A percentile compares a stretch with the other conserved stretches of the same genome.
These are phyloP conservation scores for Sitta europaea DNA, from an alignment of 2,113 vertebrate genomes.

Conservation along the genomic window DNA sequence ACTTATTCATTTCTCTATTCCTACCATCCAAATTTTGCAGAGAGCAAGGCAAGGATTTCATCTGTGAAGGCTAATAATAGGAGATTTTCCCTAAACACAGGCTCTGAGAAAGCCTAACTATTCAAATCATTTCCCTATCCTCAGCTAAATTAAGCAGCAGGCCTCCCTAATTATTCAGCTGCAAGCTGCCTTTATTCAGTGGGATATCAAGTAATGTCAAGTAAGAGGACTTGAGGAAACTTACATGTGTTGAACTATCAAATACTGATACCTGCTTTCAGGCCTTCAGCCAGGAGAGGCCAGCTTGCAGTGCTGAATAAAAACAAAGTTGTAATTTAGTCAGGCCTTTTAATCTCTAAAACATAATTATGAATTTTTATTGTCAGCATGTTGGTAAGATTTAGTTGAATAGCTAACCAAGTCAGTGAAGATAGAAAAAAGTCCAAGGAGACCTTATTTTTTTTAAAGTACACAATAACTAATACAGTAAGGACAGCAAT, in stretches of 20 bases:
- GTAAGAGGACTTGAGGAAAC: not conserved
- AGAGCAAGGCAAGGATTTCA: not conserved
- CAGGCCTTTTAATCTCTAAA: not conserved
- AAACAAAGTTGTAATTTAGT: not conserved
- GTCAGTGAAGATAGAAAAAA: not conserved
- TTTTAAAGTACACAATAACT: not conserved
- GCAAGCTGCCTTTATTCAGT: not conserved
- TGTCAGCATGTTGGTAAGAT: not conserved
- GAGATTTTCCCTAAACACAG: not conserved
- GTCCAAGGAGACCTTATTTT: not conserved
- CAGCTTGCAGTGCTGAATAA: not conserved
- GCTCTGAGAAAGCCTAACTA: not conserved
- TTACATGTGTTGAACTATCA: not conserved
- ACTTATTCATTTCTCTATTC: not conserved
- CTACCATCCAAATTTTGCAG: not conserved
- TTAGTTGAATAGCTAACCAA: not conserved
- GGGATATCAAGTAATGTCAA: not conserved
- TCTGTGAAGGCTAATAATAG: not conserved
- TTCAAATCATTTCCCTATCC: not conserved
- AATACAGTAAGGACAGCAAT: not conserved
- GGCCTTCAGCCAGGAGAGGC: not conserved
- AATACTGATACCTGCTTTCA: not conserved
- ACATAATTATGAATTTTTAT: not conserved
- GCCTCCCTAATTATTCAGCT: not conserved
- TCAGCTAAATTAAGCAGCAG: not conserved